Percentiles rank a stretch among this genome's conserved stretches.
Evolutionary conservation across 2,797 vertebrate species (phyloP).

Genomic region (Neoniphon sammara): DNA sequence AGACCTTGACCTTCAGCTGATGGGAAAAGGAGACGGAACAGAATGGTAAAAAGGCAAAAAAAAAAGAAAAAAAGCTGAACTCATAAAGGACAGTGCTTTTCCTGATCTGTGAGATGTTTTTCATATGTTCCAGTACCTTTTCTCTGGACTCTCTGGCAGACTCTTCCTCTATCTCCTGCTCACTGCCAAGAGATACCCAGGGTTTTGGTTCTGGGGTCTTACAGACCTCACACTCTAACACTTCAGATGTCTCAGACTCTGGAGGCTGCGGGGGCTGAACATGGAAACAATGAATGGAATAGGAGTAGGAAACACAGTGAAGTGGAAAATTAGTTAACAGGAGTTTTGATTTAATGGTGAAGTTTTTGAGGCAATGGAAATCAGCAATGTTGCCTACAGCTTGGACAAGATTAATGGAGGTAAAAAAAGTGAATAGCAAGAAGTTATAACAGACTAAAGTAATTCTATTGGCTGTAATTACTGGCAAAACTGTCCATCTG

Average conservation of each 20-base stretch:
- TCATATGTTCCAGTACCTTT: slow-evolving; percentile 77
- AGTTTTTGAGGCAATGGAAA: neutral
- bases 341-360: neutral
- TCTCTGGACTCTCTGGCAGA: slow-evolving; percentile 78
- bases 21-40: slow-evolving; percentile 44
- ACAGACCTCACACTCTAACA: slow-evolving; percentile 65
- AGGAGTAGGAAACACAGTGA: neutral
- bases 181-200: slow-evolving; percentile 92
- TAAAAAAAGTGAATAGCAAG: neutral
- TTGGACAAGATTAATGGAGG: neutral
- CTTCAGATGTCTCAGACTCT: slow-evolving; percentile 71
- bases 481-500: no score
- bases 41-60: neutral
- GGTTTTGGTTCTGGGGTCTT: slow-evolving; percentile 78
- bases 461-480: no score
- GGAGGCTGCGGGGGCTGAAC: slow-evolving; percentile 72
- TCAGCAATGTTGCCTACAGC: neutral
- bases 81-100: neutral
- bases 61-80: neutral
- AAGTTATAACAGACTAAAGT: no score
- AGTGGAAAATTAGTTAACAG: neutral
- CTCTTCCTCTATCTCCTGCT: slow-evolving; percentile 91
- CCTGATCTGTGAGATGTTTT: no score
- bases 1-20: slow-evolving; percentile 86
- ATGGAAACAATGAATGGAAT: slow-evolving; percentile 24